A percentile compares a stretch with the other conserved stretches of the same genome.
phyloP scores from a whole-genome alignment of 2,113 vertebrate genomes.

The Sitta europaea region DNA sequence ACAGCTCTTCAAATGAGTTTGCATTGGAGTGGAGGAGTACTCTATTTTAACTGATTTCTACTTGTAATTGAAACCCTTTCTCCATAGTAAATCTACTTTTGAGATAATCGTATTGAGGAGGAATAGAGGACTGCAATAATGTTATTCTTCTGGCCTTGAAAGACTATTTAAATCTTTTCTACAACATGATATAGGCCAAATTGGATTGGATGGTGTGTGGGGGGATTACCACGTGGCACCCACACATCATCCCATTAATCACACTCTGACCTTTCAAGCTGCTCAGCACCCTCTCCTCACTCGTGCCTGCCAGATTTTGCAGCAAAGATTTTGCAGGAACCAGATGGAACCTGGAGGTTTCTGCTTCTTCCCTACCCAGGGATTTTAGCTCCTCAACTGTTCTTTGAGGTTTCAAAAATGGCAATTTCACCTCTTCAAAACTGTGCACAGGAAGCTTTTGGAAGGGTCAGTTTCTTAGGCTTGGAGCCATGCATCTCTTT shows the following conservation, averaged over 20 bases:
- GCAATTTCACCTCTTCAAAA: background rate
- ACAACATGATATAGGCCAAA: background rate
- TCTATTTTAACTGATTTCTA: background rate
- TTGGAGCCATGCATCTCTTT: background rate
- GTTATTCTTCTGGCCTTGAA: constrained; percentile 21
- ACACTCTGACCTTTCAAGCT: constrained; percentile 29
- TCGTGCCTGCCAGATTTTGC: background rate
- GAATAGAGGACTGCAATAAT: constrained; percentile 2
- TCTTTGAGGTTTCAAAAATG: background rate
- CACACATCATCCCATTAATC: constrained; percentile 4
- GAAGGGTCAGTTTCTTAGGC: background rate
- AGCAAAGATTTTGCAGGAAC: background rate
- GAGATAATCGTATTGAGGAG: background rate
- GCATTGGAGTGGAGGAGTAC: background rate
- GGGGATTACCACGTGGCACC: background rate
- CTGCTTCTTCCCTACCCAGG: background rate
- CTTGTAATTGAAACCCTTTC: background rate
- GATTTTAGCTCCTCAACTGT: background rate
- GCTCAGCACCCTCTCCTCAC: constrained; percentile 1
- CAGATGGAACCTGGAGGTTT: constrained; percentile 6
- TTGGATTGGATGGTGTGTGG: background rate
- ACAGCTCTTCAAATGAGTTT: background rate
- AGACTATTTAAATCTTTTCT: constrained; percentile 36
- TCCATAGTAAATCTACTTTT: background rate
- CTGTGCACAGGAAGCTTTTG: background rate